Conservation (phyloP, 1,140 invertebrate species). For the Drosophila busckii region DNA sequence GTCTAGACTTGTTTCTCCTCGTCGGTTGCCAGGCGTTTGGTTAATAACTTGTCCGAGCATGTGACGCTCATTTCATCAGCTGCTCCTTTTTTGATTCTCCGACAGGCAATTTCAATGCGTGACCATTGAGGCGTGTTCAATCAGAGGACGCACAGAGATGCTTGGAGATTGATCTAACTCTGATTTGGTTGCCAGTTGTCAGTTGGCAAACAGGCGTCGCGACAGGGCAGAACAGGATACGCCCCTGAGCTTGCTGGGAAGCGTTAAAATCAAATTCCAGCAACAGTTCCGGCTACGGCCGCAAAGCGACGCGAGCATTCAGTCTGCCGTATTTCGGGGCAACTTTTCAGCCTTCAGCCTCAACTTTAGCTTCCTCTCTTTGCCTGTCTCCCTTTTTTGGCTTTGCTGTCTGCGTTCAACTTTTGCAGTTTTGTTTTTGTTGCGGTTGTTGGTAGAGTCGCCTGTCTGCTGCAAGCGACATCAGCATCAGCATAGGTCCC, state of each 20-base stretch:
- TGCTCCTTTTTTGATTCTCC: conserved; percentile 3
- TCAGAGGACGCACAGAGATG: neutral
- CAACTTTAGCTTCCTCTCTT: conserved; percentile 1
- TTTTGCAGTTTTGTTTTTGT: conserved; percentile 62
- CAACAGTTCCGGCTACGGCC: conserved; percentile 40
- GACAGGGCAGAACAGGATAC: conserved; percentile 3
- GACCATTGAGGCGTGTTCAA: conserved; percentile 30
- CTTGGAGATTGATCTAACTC: conserved; percentile 19
- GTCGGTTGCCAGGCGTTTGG: conserved; percentile 4
- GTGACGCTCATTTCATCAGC: conserved; percentile 37
- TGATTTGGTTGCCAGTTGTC: conserved; percentile 24
- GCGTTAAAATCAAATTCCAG: conserved; percentile 64
- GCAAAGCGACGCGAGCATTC: conserved; percentile 21
- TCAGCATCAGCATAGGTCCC: conserved; percentile 47
- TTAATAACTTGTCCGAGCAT: conserved; percentile 24
- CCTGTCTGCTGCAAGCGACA: conserved; percentile 22
- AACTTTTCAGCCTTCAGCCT: conserved; percentile 55
- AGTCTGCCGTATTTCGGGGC: conserved; percentile 54
- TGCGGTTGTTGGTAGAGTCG: conserved; percentile 33
- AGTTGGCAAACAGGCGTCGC: conserved; percentile 22
- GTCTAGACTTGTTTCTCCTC: conserved; percentile 14
- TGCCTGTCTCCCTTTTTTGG: neutral
- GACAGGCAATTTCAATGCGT: conserved; percentile 53
- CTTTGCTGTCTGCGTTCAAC: conserved; percentile 29
- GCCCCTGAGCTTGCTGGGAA: conserved; percentile 27